Evolutionary conservation across 2,888 invertebrate species (phyloP).

Genomic region (Siphlonurus alternatus): DNA sequence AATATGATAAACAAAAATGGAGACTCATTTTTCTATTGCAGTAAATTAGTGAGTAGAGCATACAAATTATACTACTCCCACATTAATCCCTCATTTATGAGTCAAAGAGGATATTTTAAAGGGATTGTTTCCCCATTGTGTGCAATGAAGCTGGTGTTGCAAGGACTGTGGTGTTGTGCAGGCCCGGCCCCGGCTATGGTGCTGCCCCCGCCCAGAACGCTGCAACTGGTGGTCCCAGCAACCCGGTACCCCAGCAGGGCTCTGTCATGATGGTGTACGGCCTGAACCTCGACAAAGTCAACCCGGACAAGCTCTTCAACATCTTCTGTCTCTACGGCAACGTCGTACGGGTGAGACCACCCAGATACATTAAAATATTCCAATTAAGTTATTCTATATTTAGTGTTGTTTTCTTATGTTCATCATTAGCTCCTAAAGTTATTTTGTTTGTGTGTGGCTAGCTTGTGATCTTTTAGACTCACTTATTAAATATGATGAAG

Average conservation of each 20-base stretch:
- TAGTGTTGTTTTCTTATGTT: neutral
- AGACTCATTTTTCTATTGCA: no score
- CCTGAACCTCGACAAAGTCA: conserved; percentile 80
- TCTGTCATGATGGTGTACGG: conserved; percentile 98
- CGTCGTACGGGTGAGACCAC: conserved; percentile 70
- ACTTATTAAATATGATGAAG: no score
- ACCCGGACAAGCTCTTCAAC: conserved; percentile 93
- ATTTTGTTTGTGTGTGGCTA: neutral
- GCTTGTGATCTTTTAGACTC: no score
- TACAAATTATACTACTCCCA: no score
- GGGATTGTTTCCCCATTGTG: no score
- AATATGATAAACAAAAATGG: no score
- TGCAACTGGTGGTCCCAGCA: conserved; percentile 10
- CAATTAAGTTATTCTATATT: neutral
- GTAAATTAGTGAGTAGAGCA: no score
- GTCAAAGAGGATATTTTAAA: no score
- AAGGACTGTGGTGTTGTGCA: no score
- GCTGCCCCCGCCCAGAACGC: neutral
- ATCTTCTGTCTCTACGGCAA: conserved; percentile 98
- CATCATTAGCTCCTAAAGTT: no score
- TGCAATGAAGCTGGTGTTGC: no score
- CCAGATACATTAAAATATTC: neutral
- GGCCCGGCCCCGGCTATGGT: neutral
- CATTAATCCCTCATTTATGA: no score
- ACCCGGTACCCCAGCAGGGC: conserved; percentile 41